A percentile compares a stretch with the other conserved stretches of the same genome.
Conservation (phyloP, 2,113 vertebrate species). For the Triplophysa dalaica region DNA sequence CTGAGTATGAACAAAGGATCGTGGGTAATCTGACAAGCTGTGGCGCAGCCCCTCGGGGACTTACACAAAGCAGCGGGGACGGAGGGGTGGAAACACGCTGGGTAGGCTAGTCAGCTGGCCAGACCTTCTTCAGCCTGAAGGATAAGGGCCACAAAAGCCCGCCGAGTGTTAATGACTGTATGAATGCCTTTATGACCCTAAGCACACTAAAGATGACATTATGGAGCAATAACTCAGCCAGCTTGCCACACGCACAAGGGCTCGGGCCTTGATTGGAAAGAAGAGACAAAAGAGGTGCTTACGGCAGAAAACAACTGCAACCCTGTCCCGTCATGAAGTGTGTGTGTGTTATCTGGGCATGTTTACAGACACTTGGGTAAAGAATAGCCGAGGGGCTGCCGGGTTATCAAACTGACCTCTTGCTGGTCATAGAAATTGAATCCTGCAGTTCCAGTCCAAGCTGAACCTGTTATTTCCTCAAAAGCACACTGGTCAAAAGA, state of each 20-base stretch:
- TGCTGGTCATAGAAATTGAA: constrained; percentile 29
- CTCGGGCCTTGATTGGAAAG: background rate
- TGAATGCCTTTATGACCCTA: constrained; percentile 37
- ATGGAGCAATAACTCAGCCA: constrained; percentile 37
- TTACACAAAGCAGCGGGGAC: constrained; percentile 24
- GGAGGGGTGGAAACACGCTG: constrained; percentile 13
- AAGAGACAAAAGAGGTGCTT: constrained; percentile 37
- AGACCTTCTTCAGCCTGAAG: constrained; percentile 21
- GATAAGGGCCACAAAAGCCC: constrained; percentile 36
- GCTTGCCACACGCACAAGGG: constrained; percentile 7
- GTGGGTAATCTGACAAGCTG: constrained; percentile 46
- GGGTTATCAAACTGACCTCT: constrained; percentile 52
- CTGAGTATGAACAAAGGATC: constrained; percentile 39
- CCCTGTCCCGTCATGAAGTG: constrained; percentile 26
- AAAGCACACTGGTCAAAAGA: background rate
- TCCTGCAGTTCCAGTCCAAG: constrained; percentile 8
- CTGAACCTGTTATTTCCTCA: background rate
- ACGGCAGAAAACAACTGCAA: background rate
- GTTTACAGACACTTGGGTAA: constrained; percentile 28
- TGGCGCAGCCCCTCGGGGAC: constrained; percentile 47
- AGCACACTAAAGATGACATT: constrained; percentile 35
- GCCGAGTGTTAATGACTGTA: constrained; percentile 12
- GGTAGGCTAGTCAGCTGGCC: constrained; percentile 42
- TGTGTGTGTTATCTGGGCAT: background rate
- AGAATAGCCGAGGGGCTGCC: constrained; percentile 41